These are phyloP conservation scores for Lasioglossum baleicum DNA, from an alignment of 1,140 invertebrate genomes.

Conservation along the genomic window DNA sequence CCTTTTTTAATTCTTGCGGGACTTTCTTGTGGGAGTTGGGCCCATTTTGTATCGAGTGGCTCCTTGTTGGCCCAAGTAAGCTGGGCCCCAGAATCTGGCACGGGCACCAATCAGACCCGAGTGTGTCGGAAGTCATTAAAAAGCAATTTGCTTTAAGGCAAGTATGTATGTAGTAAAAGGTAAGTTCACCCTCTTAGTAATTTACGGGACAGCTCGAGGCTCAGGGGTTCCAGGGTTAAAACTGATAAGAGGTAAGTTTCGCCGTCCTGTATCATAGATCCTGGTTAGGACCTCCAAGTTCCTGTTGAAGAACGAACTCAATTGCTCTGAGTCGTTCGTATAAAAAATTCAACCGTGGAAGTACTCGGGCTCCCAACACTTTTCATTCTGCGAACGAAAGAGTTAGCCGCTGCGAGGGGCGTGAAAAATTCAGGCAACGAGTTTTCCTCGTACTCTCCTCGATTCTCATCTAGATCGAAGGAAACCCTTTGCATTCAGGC, in stretches of 20 bases:
- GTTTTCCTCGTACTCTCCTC: background rate
- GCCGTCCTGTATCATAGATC: background rate
- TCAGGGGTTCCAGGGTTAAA: background rate
- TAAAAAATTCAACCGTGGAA: conserved; percentile 21
- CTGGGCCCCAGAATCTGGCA: too few relatives aligned
- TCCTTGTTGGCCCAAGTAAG: too few relatives aligned
- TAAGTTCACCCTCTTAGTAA: too few relatives aligned
- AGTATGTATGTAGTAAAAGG: too few relatives aligned
- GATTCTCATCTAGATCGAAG: background rate
- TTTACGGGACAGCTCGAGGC: background rate
- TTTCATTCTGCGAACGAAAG: conserved; percentile 14
- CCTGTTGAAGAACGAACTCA: background rate
- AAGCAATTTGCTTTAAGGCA: too few relatives aligned
- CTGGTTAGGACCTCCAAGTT: background rate
- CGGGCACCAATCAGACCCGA: too few relatives aligned
- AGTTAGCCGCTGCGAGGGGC: background rate
- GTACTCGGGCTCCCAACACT: conserved; percentile 2
- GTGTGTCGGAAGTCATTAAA: too few relatives aligned
- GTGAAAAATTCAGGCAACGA: conserved; percentile 22
- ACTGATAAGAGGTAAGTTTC: background rate
- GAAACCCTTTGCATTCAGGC: background rate
- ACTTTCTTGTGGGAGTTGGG: too few relatives aligned
- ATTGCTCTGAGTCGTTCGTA: background rate
- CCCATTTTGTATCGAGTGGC: too few relatives aligned
- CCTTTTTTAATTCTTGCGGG: too few relatives aligned